Percentiles rank a stretch among this genome's conserved stretches.
phyloP scores from a whole-genome alignment of 2,888 invertebrate genomes.

The Ctenicera cuprea region DNA sequence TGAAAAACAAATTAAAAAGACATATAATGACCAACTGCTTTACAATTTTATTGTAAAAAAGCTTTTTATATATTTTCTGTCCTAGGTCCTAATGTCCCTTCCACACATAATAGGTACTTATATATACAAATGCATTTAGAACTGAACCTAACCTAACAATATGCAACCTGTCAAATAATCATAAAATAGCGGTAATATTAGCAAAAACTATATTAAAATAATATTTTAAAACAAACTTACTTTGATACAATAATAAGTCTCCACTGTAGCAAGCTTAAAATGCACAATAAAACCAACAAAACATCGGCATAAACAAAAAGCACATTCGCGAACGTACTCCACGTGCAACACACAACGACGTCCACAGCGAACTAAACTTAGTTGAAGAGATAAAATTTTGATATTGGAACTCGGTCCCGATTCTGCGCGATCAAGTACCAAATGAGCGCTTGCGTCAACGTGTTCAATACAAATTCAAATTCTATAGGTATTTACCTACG shows the following conservation, averaged over 20 bases:
- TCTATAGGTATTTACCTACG: background rate
- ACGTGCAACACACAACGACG: conserved; percentile 11
- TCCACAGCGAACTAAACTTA: conserved; percentile 39
- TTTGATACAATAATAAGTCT: conserved; percentile 39
- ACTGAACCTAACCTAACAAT: conserved; percentile 29
- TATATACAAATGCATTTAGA: too few relatives aligned
- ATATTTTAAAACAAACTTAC: conserved; percentile 13
- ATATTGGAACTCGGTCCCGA: conserved; percentile 38
- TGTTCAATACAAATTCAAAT: conserved; percentile 37
- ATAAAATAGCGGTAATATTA: background rate
- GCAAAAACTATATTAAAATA: background rate
- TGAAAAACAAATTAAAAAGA: too few relatives aligned
- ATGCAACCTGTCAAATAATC: conserved; percentile 22
- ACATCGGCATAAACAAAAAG: conserved; percentile 50
- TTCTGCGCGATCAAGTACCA: conserved; percentile 34
- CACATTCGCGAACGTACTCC: conserved; percentile 22
- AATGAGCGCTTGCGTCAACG: conserved; percentile 34
- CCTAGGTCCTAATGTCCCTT: too few relatives aligned
- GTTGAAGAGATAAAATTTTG: conserved; percentile 49
- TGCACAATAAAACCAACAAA: conserved; percentile 31
- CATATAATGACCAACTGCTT: too few relatives aligned
- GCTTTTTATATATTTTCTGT: too few relatives aligned
- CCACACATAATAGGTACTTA: too few relatives aligned
- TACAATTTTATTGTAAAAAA: too few relatives aligned
- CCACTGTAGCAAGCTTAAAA: conserved; percentile 37